These are phyloP conservation scores for Eupeodes luniger DNA, from an alignment of 2,888 invertebrate genomes.

Conservation along the genomic window DNA sequence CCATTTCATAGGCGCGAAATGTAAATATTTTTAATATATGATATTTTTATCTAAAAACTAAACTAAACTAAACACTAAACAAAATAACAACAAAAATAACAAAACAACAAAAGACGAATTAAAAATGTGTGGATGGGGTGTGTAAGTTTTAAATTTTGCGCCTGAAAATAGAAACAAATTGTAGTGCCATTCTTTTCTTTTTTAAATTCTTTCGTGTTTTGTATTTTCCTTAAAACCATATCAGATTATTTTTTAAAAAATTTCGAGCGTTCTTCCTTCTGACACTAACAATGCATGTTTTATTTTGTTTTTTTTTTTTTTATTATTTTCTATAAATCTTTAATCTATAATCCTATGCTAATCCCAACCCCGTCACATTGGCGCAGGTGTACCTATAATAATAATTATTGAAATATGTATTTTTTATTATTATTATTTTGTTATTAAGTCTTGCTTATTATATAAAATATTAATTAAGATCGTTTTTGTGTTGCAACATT, in stretches of 20 bases:
- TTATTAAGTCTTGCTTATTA: constrained; percentile 14
- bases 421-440: background rate
- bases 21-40: constrained; percentile 62
- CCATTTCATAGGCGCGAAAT: constrained; percentile 71
- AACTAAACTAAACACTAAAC: constrained; percentile 23
- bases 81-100: background rate
- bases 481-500: constrained; percentile 59
- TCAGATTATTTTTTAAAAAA: constrained; percentile 18
- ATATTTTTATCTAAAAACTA: constrained; percentile 42
- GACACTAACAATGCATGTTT: constrained; percentile 25
- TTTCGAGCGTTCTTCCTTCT: background rate
- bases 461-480: constrained; percentile 13
- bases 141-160: constrained; percentile 21
- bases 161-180: constrained; percentile 30
- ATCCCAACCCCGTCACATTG: constrained; percentile 12
- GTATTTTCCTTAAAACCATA: constrained; percentile 13
- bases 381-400: background rate
- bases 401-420: constrained; percentile 15
- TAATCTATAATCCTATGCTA: background rate
- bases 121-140: constrained; percentile 16
- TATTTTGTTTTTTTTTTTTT: constrained; percentile 11
- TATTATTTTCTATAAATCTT: constrained; percentile 6
- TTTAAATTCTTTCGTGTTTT: background rate
- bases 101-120: constrained; percentile 15
- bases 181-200: constrained; percentile 65